These are phyloP conservation scores for Andrena praecox DNA, from an alignment of 2,888 invertebrate species.

Conservation along the genomic window DNA sequence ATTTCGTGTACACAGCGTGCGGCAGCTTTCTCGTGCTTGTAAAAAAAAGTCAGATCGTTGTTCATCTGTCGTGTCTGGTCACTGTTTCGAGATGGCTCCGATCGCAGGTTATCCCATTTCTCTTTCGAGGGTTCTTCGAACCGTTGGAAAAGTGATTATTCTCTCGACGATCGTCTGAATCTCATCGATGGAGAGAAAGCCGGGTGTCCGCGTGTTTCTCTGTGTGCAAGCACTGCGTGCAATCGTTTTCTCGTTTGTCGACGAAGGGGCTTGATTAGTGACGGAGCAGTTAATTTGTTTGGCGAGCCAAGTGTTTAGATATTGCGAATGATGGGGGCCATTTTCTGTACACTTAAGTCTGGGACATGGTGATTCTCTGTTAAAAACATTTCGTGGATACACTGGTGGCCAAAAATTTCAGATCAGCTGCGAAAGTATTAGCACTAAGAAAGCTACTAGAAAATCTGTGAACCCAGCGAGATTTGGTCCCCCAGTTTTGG, in stretches of 20 bases:
- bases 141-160: conserved; percentile 38
- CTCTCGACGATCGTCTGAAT: conserved; percentile 50
- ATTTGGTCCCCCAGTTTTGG: neutral
- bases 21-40: conserved; percentile 43
- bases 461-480: neutral
- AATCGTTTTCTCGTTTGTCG: conserved; percentile 20
- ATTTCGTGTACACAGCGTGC: conserved; percentile 36
- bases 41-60: conserved; percentile 12
- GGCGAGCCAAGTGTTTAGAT: neutral
- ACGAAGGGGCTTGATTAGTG: conserved; percentile 9
- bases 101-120: conserved; percentile 20
- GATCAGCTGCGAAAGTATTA: neutral
- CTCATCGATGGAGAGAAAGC: conserved; percentile 32
- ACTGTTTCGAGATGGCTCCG: conserved; percentile 45
- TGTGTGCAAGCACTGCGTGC: conserved; percentile 4
- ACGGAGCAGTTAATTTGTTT: conserved; percentile 16
- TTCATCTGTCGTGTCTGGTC: conserved; percentile 12
- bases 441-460: too few species aligned
- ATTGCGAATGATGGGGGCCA: neutral
- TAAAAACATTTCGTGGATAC: neutral
- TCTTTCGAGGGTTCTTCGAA: neutral
- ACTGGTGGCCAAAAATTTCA: neutral
- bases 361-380: neutral
- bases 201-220: neutral
- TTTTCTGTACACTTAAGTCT: conserved; percentile 1